Percentiles rank a stretch among this genome's conserved stretches.
phyloP scores from a whole-genome alignment of 2,113 vertebrate species.

The Chaenocephalus aceratus region DNA sequence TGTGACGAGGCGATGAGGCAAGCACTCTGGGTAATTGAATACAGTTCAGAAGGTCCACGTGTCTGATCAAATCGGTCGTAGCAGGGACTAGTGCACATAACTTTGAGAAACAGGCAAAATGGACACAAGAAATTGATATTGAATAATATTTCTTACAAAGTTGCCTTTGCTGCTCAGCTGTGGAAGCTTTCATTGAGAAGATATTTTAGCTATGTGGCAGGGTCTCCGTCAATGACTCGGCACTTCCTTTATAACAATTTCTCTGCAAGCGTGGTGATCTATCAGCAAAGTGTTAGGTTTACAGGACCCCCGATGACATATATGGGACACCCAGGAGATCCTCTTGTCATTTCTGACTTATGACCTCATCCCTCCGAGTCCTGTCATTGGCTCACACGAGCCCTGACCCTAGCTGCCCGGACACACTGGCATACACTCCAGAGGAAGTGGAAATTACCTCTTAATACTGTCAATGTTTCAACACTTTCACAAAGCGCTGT shows the following conservation, averaged over 20 bases:
- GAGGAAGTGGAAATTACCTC: constrained; percentile 68
- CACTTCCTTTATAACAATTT: constrained; percentile 75
- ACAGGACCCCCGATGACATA: constrained; percentile 70
- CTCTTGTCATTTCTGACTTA: constrained; percentile 49
- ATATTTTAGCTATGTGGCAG: constrained; percentile 56
- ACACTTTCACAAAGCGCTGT: constrained; percentile 41
- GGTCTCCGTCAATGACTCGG: constrained; percentile 66
- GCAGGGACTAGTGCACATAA: constrained; percentile 11
- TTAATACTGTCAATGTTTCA: constrained; percentile 58
- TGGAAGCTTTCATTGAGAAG: constrained; percentile 30
- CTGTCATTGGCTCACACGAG: constrained; percentile 61
- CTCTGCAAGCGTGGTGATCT: constrained; percentile 60
- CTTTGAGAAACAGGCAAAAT: constrained; percentile 26
- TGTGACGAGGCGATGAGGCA: constrained; percentile 70
- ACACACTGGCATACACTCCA: constrained; percentile 20
- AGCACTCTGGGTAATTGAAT: constrained; percentile 72
- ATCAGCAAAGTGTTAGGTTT: constrained; percentile 71
- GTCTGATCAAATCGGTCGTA: constrained; percentile 57
- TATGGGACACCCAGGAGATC: constrained; percentile 70
- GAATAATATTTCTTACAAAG: background rate
- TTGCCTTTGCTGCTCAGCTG: constrained; percentile 17
- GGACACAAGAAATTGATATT: background rate
- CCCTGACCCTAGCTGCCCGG: constrained; percentile 45
- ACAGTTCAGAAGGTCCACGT: constrained; percentile 48
- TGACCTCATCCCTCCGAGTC: constrained; percentile 69